Percentiles rank a stretch among this genome's conserved stretches.
Evolutionary conservation across 2,797 vertebrate species (phyloP).

Genomic region (Callimico goeldii): DNA sequence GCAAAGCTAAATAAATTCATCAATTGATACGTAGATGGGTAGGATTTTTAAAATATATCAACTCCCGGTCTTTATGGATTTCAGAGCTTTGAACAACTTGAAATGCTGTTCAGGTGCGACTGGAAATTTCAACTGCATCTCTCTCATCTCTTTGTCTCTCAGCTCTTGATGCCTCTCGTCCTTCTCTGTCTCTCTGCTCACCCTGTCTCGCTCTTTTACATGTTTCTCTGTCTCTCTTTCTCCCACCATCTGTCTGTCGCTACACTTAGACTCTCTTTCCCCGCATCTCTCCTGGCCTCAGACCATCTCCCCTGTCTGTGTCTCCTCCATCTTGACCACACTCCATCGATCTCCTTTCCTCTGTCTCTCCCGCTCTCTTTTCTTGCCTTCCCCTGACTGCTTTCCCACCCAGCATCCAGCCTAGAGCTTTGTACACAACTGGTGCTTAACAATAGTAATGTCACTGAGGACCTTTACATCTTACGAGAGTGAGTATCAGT

Average conservation of each 20-base stretch:
- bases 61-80: conserved; percentile 37
- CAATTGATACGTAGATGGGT: neutral
- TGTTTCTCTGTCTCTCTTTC: neutral
- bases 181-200: neutral
- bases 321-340: conserved; percentile 39
- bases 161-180: neutral
- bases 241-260: neutral
- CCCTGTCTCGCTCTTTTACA: neutral
- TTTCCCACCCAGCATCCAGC: neutral
- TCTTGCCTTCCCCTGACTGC: neutral
- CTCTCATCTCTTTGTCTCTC: neutral
- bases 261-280: neutral
- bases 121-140: conserved; percentile 40
- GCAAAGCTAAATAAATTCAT: conserved; percentile 26
- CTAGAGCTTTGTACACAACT: neutral
- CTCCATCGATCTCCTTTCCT: neutral
- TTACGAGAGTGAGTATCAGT: conserved; percentile 19
- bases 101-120: conserved; percentile 7
- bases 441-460: neutral
- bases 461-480: neutral
- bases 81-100: conserved; percentile 45
- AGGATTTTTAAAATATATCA: conserved; percentile 14
- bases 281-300: neutral
- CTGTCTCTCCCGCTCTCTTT: neutral
- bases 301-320: neutral